Percentiles rank a stretch among this genome's conserved stretches.
Conservation (phyloP, 2,888 invertebrate genomes). For the Dasypolia templi region DNA sequence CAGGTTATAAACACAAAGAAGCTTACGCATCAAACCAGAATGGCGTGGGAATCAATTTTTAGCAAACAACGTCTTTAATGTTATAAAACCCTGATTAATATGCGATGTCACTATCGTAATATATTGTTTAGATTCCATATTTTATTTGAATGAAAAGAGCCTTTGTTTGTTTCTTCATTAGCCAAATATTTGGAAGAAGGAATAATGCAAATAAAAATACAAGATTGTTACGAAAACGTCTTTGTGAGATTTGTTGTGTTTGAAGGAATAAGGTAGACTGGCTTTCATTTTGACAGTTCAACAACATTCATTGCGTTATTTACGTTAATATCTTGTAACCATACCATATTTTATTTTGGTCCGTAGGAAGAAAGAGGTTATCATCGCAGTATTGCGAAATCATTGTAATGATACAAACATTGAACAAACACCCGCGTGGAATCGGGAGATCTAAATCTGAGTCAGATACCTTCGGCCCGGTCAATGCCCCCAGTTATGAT, state of each 20-base stretch:
- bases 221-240: neutral
- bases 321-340: too few relatives aligned
- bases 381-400: conserved; percentile 5
- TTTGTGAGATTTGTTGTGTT: neutral
- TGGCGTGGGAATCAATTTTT: conserved; percentile 58
- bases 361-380: neutral
- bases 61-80: conserved; percentile 39
- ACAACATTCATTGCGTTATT: neutral
- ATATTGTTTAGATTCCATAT: conserved; percentile 33
- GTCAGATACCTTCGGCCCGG: conserved; percentile 38
- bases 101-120: conserved; percentile 45
- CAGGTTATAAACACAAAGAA: conserved; percentile 41
- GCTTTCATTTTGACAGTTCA: neutral
- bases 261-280: neutral
- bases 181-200: neutral
- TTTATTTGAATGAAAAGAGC: conserved; percentile 16
- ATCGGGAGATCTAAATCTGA: conserved; percentile 38
- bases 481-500: conserved; percentile 37
- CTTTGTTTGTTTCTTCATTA: conserved; percentile 2
- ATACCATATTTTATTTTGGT: too few relatives aligned
- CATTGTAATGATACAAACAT: conserved; percentile 23
- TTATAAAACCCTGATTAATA: conserved; percentile 58
- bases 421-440: conserved; percentile 32
- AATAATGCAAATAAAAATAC: neutral
- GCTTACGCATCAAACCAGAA: conserved; percentile 36